These are phyloP conservation scores for Zosterops hypoxanthus DNA, from an alignment of 2,113 vertebrate species.

Conservation along the genomic window DNA sequence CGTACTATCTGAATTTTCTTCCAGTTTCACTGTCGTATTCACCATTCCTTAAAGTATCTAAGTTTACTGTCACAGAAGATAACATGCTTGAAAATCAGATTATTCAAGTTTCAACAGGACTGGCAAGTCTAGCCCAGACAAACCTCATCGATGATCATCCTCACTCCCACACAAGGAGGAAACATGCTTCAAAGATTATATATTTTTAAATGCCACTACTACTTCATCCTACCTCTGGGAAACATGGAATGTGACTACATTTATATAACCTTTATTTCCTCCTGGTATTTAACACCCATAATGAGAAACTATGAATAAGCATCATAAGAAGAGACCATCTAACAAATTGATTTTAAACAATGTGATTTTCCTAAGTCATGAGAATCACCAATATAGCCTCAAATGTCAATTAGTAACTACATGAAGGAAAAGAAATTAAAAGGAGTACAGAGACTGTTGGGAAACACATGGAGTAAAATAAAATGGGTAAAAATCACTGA, in stretches of 20 bases:
- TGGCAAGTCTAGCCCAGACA: not conserved
- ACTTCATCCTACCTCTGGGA: not conserved
- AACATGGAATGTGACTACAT: not conserved
- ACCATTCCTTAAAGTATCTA: not conserved
- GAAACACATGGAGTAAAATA: not conserved
- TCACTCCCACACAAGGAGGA: not conserved
- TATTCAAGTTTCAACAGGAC: slow-evolving; percentile 41
- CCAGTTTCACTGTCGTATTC: not conserved
- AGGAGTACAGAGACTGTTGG: not conserved
- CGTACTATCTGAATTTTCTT: not conserved
- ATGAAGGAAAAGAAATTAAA: not conserved
- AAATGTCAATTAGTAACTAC: not conserved
- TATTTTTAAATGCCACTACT: not conserved
- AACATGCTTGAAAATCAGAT: not conserved
- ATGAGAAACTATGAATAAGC: not conserved
- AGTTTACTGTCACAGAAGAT: not conserved
- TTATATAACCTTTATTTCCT: not conserved
- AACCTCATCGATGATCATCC: not conserved
- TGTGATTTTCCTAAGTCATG: not conserved
- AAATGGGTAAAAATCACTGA: not conserved
- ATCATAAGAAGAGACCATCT: not conserved
- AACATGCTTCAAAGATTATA: not conserved
- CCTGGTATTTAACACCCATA: not conserved
- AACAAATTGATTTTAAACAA: not conserved
- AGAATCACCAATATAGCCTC: not conserved